Evolutionary conservation across 2,113 vertebrate genomes (phyloP).

Genomic region (Pleuronectes platessa): DNA sequence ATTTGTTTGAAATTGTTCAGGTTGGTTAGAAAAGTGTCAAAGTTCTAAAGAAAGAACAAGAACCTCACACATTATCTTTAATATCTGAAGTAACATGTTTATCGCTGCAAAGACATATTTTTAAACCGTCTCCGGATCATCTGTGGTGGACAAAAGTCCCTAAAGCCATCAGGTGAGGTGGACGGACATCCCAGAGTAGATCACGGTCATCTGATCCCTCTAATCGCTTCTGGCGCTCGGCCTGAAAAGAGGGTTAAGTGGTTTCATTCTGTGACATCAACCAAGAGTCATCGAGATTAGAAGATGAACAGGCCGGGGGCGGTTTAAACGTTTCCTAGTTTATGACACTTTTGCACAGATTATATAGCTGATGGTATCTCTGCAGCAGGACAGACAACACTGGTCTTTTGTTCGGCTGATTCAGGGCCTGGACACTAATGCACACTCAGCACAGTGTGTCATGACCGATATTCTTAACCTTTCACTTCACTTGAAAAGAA

Average conservation of each 20-base stretch:
- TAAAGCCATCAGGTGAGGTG: conserved; percentile 24
- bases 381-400: background rate
- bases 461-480: background rate
- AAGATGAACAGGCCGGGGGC: conserved; percentile 15
- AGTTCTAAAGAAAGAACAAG: no score
- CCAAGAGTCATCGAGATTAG: conserved; percentile 52
- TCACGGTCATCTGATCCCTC: conserved; percentile 69
- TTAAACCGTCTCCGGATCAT: background rate
- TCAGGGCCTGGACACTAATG: background rate
- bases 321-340: conserved; percentile 21
- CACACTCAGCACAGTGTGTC: background rate
- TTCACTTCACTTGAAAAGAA: no score
- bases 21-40: no score
- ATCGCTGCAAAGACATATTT: background rate
- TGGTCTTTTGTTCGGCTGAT: background rate
- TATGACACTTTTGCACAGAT: conserved; percentile 31
- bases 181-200: conserved; percentile 19
- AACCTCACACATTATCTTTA: no score
- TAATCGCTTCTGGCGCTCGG: conserved; percentile 56
- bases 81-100: no score
- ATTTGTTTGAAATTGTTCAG: no score
- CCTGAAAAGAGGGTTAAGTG: conserved; percentile 70
- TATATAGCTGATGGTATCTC: background rate
- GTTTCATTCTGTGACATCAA: conserved; percentile 69
- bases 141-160: conserved; percentile 11